Conservation (phyloP, 1,140 invertebrate species). For the Bombus cullumanus region DNA sequence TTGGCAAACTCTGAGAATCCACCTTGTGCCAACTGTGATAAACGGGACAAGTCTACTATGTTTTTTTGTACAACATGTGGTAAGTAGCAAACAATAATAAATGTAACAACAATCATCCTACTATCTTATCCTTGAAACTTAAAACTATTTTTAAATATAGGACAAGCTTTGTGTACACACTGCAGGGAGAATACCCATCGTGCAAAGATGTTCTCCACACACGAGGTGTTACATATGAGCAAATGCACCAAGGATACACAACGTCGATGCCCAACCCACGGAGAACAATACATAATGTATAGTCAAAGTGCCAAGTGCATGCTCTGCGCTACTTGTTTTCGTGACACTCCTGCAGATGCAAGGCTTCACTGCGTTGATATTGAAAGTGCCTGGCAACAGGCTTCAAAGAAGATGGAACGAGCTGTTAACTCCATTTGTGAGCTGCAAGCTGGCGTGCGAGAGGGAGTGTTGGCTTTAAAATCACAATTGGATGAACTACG, state of each 20-base stretch:
- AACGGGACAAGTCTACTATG: slow-evolving; percentile 86
- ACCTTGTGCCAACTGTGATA: slow-evolving; percentile 88
- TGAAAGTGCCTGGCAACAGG: slow-evolving; percentile 88
- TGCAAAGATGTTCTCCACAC: slow-evolving; percentile 89
- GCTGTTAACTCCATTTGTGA: slow-evolving; percentile 84
- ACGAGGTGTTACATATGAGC: slow-evolving; percentile 88
- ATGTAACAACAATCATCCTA: background rate
- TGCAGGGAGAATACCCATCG: slow-evolving; percentile 88
- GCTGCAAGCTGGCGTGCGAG: slow-evolving; percentile 85
- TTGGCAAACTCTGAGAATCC: slow-evolving; percentile 87
- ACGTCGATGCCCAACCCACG: slow-evolving; percentile 86
- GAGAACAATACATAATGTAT: slow-evolving; percentile 89
- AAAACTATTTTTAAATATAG: slow-evolving; percentile 73
- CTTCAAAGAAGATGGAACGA: slow-evolving; percentile 87
- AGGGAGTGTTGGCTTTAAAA: slow-evolving; percentile 86
- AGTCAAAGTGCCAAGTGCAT: slow-evolving; percentile 87
- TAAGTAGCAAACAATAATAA: slow-evolving; percentile 70
- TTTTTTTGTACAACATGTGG: slow-evolving; percentile 89
- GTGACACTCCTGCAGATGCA: slow-evolving; percentile 86
- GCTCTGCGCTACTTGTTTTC: slow-evolving; percentile 88
- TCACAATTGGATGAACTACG: slow-evolving; percentile 86
- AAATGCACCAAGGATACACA: slow-evolving; percentile 87
- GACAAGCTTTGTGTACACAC: slow-evolving; percentile 87
- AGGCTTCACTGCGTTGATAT: slow-evolving; percentile 88
- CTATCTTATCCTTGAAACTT: background rate